Percentiles rank a stretch among this genome's conserved stretches.
phyloP scores from a whole-genome alignment of 2,797 vertebrate genomes.

The Coluber constrictor region DNA sequence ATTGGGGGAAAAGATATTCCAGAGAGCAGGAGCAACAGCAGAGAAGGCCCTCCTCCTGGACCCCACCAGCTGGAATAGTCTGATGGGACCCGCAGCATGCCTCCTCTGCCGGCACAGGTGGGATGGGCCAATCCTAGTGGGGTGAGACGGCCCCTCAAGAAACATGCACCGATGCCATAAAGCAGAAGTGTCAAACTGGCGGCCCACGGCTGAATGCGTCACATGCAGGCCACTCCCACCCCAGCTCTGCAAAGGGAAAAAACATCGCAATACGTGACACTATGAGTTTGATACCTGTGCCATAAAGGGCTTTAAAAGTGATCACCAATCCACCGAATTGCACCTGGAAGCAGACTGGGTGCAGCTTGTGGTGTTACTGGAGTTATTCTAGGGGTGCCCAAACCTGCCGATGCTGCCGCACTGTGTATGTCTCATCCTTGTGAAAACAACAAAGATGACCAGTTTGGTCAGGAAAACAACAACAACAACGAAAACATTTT shows the following conservation, averaged over 20 bases:
- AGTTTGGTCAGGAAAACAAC: background rate
- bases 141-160: background rate
- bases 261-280: too few species aligned
- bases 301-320: background rate
- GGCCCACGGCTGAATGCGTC: too few species aligned
- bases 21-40: background rate
- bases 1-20: background rate
- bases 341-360: background rate
- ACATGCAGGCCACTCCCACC: too few species aligned
- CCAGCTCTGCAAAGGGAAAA: too few species aligned
- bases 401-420: accelerated
- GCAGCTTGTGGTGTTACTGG: background rate
- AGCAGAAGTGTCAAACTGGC: background rate
- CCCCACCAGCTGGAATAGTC: background rate
- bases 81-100: background rate
- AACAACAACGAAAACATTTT: background rate
- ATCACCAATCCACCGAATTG: background rate
- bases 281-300: background rate
- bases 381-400: background rate
- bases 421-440: background rate
- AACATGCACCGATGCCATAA: background rate
- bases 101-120: background rate
- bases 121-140: background rate
- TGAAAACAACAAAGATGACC: background rate
- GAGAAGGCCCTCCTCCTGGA: background rate